phyloP scores from a whole-genome alignment of 1,140 invertebrate species.

The Lordiphosa stackelbergi region DNA sequence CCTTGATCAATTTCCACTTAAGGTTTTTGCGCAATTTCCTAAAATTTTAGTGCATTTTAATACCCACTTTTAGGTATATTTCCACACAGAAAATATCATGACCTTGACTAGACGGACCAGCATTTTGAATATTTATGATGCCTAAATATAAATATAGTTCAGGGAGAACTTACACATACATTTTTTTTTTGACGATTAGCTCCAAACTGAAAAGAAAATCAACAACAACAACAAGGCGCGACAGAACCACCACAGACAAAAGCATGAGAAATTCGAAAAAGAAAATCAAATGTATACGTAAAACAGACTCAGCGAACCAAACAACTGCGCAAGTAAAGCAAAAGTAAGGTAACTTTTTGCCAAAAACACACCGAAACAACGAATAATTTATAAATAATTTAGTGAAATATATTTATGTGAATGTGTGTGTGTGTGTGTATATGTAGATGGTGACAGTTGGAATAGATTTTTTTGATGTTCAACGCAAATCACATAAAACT shows the following conservation, averaged over 20 bases:
- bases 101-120: conserved; percentile 61
- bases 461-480: background rate
- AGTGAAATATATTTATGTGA: conserved; percentile 2
- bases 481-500: no score
- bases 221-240: conserved; percentile 40
- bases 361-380: conserved; percentile 14
- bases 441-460: conserved; percentile 1
- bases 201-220: conserved; percentile 51
- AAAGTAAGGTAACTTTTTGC: conserved; percentile 28
- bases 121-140: conserved; percentile 58
- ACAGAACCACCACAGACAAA: conserved; percentile 37
- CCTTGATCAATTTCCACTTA: conserved; percentile 12
- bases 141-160: conserved; percentile 65
- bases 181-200: conserved; percentile 58
- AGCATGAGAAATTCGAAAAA: conserved; percentile 26
- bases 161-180: conserved; percentile 47
- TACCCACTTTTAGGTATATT: conserved; percentile 21
- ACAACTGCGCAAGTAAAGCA: conserved; percentile 17
- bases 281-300: conserved; percentile 13
- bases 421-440: conserved; percentile 1
- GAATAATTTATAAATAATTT: background rate
- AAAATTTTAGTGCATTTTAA: conserved; percentile 43
- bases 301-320: conserved; percentile 20
- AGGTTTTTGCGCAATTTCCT: conserved; percentile 7
- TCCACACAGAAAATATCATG: conserved; percentile 28